Base-by-base conservation (phyloP, 2,797 vertebrate genomes). In the Eulemur albifrons region DNA sequence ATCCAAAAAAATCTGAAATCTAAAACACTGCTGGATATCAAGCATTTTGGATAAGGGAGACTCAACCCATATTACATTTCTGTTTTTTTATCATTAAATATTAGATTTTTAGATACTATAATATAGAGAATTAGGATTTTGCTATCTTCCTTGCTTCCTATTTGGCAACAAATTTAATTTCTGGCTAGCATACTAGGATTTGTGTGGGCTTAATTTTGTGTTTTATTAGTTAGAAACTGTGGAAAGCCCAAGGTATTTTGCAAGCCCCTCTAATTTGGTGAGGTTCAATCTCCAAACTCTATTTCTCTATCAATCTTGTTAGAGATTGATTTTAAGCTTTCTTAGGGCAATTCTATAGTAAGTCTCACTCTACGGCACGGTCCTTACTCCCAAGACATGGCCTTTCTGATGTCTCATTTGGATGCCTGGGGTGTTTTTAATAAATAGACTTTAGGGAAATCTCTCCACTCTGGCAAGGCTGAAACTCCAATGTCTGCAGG, bases 191-290 rank as follows among this genome's bases (percentile, higher is more conserved):
- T 4, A 21, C 7, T 48, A 65, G n/a, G 92, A 86, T 93, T 86
- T 89, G 40, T 54, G 20, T 80, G 59, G 65, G n/a, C 40, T 81
- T 92, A 57, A 79, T 43, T 95, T 88, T 96, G 61, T 48, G 54
- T 10, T 88, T 88, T 69, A n/a, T 75, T 88, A 75, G 57, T 88
- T 59, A 81, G 15, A 21, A 90, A 61, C 52, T 67, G 2, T 80
- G 30, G 75, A 70, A 95, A 81, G 5, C 21, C 30, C 12, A 65
- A 48, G 63, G 30, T 82, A 88, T 79, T 82, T 77, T 86, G 27
- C n/a, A 50, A 86, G 40, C 1, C 61, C 48, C 20, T n/a, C 7
- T 54, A 57, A 63, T 43, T 81, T 93, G 20, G 11, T 76, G 17
- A 18, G 50, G 52, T 9, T 40, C 35, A 85, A 15, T 5, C 20